These are phyloP conservation scores for Ophion ventricosus DNA, from an alignment of 2,888 invertebrate species.

Conservation along the genomic window DNA sequence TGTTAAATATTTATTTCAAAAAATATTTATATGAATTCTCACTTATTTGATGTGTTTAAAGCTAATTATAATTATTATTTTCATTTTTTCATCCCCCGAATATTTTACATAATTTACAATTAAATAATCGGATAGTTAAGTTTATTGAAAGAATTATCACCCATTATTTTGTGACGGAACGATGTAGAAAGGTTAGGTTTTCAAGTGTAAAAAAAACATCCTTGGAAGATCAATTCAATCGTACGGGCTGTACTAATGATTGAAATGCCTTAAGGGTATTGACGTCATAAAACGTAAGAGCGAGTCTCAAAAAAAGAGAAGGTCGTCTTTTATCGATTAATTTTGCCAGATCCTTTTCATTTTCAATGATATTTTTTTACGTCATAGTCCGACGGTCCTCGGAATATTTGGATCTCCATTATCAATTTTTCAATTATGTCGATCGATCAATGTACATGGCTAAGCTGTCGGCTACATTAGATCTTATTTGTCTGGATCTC, in stretches of 20 bases:
- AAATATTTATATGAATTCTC: no score
- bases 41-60: no score
- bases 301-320: background rate
- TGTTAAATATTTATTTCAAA: background rate
- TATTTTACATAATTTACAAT: no score
- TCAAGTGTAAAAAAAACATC: background rate
- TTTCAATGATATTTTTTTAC: background rate
- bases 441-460: slow-evolving; percentile 22
- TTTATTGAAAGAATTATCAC: background rate
- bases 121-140: no score
- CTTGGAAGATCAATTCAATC: slow-evolving; percentile 19
- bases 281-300: slow-evolving; percentile 21
- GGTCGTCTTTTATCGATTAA: slow-evolving; percentile 2
- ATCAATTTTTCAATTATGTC: slow-evolving; percentile 10
- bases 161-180: background rate
- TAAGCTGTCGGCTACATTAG: background rate
- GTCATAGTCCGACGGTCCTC: background rate
- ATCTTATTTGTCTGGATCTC: slow-evolving; percentile 24
- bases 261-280: slow-evolving; percentile 18
- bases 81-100: background rate
- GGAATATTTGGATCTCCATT: background rate
- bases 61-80: background rate
- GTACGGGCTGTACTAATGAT: background rate
- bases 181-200: background rate
- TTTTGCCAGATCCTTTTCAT: slow-evolving; percentile 28